Evolutionary conservation across 2,888 invertebrate genomes (phyloP).

Genomic region (Tetanocera ferruginea): DNA sequence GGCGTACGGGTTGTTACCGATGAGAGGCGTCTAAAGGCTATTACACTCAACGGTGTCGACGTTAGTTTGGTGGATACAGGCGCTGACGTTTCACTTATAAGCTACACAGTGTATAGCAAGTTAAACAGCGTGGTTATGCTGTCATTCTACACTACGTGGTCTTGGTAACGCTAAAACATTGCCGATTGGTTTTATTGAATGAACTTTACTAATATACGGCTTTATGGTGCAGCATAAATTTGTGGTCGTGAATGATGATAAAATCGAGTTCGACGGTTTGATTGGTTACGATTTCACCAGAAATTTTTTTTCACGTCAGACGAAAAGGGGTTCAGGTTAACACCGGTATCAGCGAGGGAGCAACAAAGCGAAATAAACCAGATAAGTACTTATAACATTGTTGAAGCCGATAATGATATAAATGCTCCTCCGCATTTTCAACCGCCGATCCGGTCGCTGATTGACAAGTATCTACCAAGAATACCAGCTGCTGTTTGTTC

Average conservation of each 20-base stretch:
- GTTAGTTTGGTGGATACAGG: not conserved
- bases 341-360: not conserved
- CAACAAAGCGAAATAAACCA: too few relatives aligned
- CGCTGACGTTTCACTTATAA: not conserved
- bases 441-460: not conserved
- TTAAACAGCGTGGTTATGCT: not conserved
- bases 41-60: not conserved
- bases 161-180: not conserved
- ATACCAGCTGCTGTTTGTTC: not conserved
- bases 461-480: not conserved
- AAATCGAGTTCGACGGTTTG: not conserved
- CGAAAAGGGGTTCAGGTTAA: not conserved
- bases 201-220: not conserved
- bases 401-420: too few relatives aligned
- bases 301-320: not conserved
- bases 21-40: not conserved
- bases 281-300: not conserved
- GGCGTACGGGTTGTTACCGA: not conserved
- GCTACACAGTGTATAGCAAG: not conserved
- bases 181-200: not conserved
- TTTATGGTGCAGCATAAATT: not conserved
- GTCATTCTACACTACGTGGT: not conserved
- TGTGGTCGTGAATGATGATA: not conserved
- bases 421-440: conserved; percentile 17
- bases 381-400: too few relatives aligned